Conservation (phyloP, 1,140 invertebrate genomes). For the Diorhabda sublineata region DNA sequence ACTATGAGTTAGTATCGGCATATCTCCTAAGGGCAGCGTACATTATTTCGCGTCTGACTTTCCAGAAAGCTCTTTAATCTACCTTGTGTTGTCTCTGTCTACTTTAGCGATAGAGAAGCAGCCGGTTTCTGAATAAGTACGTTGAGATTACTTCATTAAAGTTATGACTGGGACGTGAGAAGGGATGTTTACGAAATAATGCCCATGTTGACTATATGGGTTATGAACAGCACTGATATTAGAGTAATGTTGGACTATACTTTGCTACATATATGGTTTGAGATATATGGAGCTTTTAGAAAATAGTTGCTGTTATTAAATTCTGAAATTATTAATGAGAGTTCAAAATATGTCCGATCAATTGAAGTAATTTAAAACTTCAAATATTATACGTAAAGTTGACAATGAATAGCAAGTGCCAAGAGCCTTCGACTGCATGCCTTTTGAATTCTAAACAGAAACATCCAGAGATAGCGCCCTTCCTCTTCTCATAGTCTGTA, state of each 20-base stretch:
- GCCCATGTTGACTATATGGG: no score
- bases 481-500: slow-evolving; percentile 16
- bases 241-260: no score
- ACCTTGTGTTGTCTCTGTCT: slow-evolving; percentile 7
- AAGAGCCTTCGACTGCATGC: neutral
- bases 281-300: no score
- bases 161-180: no score
- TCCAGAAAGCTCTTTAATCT: slow-evolving; percentile 47
- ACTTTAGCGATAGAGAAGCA: neutral
- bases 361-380: neutral
- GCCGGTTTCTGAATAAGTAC: slow-evolving; percentile 38
- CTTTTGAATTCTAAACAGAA: slow-evolving; percentile 20
- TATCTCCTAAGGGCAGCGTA: slow-evolving; percentile 43
- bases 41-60: slow-evolving; percentile 46
- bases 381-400: neutral
- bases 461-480: slow-evolving; percentile 24
- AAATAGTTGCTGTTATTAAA: no score
- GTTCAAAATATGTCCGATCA: no score
- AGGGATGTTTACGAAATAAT: no score
- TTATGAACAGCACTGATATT: no score
- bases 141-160: slow-evolving; percentile 44
- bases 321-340: no score
- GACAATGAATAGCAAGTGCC: slow-evolving; percentile 12
- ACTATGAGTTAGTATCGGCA: slow-evolving; percentile 48
- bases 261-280: no score